These are phyloP conservation scores for Carassius gibelio DNA, from an alignment of 2,113 vertebrate species.

Conservation along the genomic window DNA sequence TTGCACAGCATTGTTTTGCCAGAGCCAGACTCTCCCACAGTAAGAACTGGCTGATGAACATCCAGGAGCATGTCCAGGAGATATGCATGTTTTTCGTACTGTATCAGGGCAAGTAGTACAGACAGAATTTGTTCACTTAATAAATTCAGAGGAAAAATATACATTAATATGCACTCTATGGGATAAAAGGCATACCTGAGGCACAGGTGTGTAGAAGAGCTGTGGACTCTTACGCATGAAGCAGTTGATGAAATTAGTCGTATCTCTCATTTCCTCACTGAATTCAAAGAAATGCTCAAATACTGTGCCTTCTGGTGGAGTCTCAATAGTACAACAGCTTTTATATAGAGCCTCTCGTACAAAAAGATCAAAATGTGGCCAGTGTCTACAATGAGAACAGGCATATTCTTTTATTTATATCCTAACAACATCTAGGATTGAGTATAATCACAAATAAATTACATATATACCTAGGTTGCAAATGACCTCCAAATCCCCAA, in stretches of 20 bases:
- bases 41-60: slow-evolving; percentile 74
- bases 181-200: slow-evolving; percentile 74
- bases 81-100: slow-evolving; percentile 75
- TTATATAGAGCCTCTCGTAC: slow-evolving; percentile 65
- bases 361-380: slow-evolving; percentile 77
- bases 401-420: background rate
- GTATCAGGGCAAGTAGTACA: slow-evolving; percentile 33
- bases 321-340: slow-evolving; percentile 69
- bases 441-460: background rate
- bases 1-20: slow-evolving; percentile 81
- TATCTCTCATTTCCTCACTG: slow-evolving; percentile 58
- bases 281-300: slow-evolving; percentile 79
- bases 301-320: slow-evolving; percentile 70
- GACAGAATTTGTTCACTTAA: background rate
- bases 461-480: slow-evolving; percentile 76
- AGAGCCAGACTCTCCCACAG: slow-evolving; percentile 77
- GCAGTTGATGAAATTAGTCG: slow-evolving; percentile 46
- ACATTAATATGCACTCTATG: background rate
- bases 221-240: slow-evolving; percentile 55
- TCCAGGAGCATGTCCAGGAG: slow-evolving; percentile 76
- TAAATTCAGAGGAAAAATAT: background rate
- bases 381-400: slow-evolving; percentile 68
- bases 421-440: background rate
- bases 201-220: slow-evolving; percentile 57
- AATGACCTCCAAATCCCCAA: slow-evolving; percentile 79